phyloP scores from a whole-genome alignment of 2,113 vertebrate genomes.

The Galemys pyrenaicus region DNA sequence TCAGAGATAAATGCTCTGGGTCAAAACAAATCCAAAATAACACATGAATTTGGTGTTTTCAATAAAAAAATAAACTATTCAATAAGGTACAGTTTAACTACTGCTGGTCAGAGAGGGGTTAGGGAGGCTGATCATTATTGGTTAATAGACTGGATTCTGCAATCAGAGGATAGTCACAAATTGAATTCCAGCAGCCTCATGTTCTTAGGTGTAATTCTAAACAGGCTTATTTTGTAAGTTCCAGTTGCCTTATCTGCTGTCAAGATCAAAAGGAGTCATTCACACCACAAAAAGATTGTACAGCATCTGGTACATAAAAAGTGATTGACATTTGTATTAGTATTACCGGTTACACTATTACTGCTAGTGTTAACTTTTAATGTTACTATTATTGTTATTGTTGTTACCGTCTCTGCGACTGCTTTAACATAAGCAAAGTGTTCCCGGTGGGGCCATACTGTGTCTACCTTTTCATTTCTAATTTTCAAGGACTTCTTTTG shows the following conservation, averaged over 20 bases:
- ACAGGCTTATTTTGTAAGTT: not conserved
- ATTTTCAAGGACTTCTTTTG: not conserved
- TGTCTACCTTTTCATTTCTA: not conserved
- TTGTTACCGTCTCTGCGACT: not conserved
- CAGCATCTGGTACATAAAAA: not conserved
- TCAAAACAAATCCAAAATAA: conserved; percentile 33
- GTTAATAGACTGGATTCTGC: not conserved
- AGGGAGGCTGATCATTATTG: not conserved
- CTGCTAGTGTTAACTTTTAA: not conserved
- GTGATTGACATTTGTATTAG: not conserved
- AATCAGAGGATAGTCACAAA: not conserved
- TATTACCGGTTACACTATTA: not conserved
- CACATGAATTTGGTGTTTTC: not conserved
- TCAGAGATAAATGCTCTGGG: not conserved
- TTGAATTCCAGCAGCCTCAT: not conserved
- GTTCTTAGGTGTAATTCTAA: not conserved
- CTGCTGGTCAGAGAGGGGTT: fast-evolving
- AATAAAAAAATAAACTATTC: conserved; percentile 2
- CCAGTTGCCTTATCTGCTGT: not conserved
- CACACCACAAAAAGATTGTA: not conserved
- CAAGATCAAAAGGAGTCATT: not conserved
- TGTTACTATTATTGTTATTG: not conserved
- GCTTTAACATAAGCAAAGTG: not conserved
- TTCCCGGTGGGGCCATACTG: not conserved
- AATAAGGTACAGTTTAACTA: conserved; percentile 6